Base-by-base conservation (phyloP, 2,113 vertebrate genomes). In the Micronycteris hirsuta region DNA sequence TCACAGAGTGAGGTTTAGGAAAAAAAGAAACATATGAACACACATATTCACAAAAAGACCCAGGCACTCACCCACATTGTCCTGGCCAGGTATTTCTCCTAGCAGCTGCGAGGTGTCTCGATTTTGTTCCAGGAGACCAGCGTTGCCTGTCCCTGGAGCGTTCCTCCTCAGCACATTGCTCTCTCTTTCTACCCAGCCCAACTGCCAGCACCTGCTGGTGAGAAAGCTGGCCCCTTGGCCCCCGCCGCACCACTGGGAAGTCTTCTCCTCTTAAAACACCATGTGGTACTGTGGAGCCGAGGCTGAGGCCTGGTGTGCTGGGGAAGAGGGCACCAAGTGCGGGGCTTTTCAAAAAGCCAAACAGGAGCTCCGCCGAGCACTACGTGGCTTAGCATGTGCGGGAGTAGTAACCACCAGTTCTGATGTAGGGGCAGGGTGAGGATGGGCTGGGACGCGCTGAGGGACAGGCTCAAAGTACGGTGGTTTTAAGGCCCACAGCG, bases 401-500 rank as follows among this genome's bases (percentile, higher is more conserved):
- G 10, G 7, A 16, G 12, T 41, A 36, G 31, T 36, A 36, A 56
- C 33, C 22, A 14, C 2, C 7, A 8, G 20, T 70, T 61, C 47
- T 56, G 52, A 47, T 9, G 24, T 13, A 47, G 38, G 22, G 33
- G 38, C 49, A 93, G 2, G 5, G 12, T 58, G 49, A 87, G 8
- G 16, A 22, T 17, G 12, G 49, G 15, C 38, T 78, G 31, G 4
- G 8, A 49, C 0, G 1, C 0, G 0, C 15, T 1, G 16, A 36
- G 12, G 1, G 16, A 12, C 70, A 15, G 10, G 15, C 20, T 80
- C 36, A 12, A 49, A n/a, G 14, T 43, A 68, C 0, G 0, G 26
- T 9, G 13, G 13, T 0, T 5, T 22, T 14, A 45, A 15, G 8
- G 36, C n/a, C n/a, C 14, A 31, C 24, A 4, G 19, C 1, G 0